A percentile compares a stretch with the other conserved stretches of the same genome.
Evolutionary conservation across 2,113 vertebrate genomes (phyloP).

Genomic region (Protomyctophum bolini): DNA sequence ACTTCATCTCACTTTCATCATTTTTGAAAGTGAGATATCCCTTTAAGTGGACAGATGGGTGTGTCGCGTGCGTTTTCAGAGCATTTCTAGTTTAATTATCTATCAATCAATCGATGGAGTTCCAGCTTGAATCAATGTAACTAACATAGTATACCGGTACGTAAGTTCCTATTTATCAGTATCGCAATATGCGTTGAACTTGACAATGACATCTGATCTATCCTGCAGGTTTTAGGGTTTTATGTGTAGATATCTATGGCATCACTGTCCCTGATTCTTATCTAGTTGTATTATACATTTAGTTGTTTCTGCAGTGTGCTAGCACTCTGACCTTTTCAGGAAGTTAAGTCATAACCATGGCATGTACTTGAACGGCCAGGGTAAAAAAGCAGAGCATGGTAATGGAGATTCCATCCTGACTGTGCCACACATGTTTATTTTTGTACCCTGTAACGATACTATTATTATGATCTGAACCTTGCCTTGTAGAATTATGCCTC

Average conservation of each 20-base stretch:
- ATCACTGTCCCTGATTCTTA: background rate
- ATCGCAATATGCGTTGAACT: too few relatives aligned
- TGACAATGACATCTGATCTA: background rate
- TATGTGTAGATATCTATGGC: background rate
- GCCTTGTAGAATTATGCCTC: slow-evolving; percentile 12
- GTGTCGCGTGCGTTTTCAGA: too few relatives aligned
- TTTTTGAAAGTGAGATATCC: too few relatives aligned
- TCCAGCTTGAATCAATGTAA: too few relatives aligned
- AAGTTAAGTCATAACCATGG: slow-evolving; percentile 33
- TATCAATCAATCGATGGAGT: too few relatives aligned
- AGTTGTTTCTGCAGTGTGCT: slow-evolving; percentile 27
- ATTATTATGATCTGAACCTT: slow-evolving; percentile 35
- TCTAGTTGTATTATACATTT: background rate
- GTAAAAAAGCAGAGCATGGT: slow-evolving; percentile 37
- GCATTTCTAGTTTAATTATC: too few relatives aligned
- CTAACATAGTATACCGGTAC: too few relatives aligned
- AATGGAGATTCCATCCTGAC: slow-evolving; percentile 16
- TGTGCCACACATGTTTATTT: slow-evolving; percentile 19
- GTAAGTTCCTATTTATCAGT: too few relatives aligned
- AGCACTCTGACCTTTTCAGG: background rate
- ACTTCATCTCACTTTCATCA: too few relatives aligned
- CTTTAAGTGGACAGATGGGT: too few relatives aligned
- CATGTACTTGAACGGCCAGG: slow-evolving; percentile 31
- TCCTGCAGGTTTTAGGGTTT: background rate
- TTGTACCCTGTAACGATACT: slow-evolving; percentile 23